Evolutionary conservation across 2,113 vertebrate species (phyloP).

Genomic region (Climacteris rufus): DNA sequence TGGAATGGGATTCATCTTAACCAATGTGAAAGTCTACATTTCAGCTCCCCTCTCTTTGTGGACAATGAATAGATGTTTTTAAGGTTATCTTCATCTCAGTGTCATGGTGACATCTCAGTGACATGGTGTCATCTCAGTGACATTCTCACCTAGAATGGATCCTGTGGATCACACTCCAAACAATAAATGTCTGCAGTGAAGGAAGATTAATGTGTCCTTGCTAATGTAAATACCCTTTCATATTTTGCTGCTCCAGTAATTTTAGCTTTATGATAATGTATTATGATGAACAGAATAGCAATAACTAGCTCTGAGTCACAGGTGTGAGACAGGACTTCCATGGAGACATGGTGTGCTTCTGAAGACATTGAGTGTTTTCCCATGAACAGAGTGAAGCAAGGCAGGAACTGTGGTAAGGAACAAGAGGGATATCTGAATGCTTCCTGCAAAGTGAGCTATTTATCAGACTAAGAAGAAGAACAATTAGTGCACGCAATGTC

Average conservation of each 20-base stretch:
- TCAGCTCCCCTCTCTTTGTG: background rate
- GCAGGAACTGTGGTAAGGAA: background rate
- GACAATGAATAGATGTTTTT: background rate
- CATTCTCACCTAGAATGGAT: background rate
- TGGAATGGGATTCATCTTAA: background rate
- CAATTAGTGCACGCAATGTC: background rate
- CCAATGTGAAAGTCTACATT: background rate
- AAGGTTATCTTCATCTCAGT: background rate
- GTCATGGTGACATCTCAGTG: background rate
- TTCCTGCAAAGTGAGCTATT: background rate
- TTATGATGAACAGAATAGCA: background rate
- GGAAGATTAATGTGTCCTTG: background rate
- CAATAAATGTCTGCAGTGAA: background rate
- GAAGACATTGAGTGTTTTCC: background rate
- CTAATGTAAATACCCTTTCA: background rate
- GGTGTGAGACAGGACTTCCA: background rate
- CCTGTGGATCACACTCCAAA: background rate
- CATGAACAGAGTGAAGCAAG: background rate
- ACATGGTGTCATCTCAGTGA: background rate
- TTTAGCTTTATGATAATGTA: background rate
- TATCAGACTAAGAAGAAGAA: background rate
- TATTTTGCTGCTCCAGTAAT: background rate
- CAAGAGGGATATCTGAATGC: background rate
- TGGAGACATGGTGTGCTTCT: background rate
- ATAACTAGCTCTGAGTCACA: background rate